Base-by-base conservation (phyloP, 2,113 vertebrate genomes). In the Scortum barcoo region DNA sequence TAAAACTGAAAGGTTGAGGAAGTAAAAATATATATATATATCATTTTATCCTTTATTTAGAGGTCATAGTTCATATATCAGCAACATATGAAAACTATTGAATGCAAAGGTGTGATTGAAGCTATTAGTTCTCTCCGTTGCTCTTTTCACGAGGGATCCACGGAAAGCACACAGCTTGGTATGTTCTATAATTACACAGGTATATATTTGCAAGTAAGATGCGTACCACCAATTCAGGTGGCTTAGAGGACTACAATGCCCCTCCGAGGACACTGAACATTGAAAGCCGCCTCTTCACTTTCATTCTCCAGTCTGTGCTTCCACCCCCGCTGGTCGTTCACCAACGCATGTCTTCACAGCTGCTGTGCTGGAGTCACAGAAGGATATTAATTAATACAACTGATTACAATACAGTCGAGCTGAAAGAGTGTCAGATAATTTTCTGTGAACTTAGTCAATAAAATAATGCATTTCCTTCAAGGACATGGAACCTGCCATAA, bases 281-380 rank as follows among this genome's bases (percentile, higher is more conserved):
- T 12, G 3, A 51, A n/a, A 12, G 9, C n/a, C n/a, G n/a, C n/a
- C n/a, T n/a, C n/a, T n/a, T n/a, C n/a, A n/a, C 30, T 38, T 50
- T 8, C 9, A 40, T 1, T 72, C 38, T 46, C 22, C 5, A 57
- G 2, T 63, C 33, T 54, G 22, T 11, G 5, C 20, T 5, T 75
- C 60, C 72, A 28, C n/a, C 48, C 19, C 33, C 11, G 12, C 12
- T 16, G 50, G 33, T 65, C 73, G 10, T 13, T 40, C 74, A 67
- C 51, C 51, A n/a, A 57, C 38, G 12, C 73, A 76, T 12, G 50
- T 46, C 62, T 26, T 76, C 38, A 30, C 16, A 38, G 40, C 51
- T 19, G 19, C 36, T 44, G n/a, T n/a, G n/a, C n/a, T n/a, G n/a
- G 14, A 57, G 53, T 44, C 36, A 36, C 56, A 22, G 10, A 36